phyloP scores from a whole-genome alignment of 2,888 invertebrate species.

The Pegoplata infirma region DNA sequence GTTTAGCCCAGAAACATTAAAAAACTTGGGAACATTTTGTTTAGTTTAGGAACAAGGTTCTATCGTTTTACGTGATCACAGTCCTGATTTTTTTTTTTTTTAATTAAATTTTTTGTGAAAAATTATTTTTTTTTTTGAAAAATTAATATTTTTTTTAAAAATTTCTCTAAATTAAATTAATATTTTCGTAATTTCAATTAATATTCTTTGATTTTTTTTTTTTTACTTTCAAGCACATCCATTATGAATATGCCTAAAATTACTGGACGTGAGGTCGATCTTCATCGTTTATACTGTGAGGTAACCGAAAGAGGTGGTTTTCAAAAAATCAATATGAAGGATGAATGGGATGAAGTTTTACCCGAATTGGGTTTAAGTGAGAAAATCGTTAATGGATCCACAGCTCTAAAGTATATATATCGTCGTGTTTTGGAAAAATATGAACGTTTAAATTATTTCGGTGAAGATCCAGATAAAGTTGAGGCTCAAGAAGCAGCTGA shows the following conservation, averaged over 20 bases:
- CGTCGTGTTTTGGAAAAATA: conserved; percentile 90
- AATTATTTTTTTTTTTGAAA: no score
- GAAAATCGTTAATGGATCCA: conserved; percentile 92
- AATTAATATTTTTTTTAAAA: no score
- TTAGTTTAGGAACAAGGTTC: no score
- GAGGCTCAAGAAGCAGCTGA: conserved; percentile 81
- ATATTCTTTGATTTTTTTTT: background rate
- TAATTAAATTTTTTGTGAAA: no score
- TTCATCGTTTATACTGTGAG: conserved; percentile 93
- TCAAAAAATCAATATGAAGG: conserved; percentile 95
- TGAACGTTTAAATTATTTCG: conserved; percentile 92
- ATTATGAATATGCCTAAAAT: conserved; percentile 84
- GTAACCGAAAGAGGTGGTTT: conserved; percentile 96
- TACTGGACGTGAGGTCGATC: conserved; percentile 94
- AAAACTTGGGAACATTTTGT: no score
- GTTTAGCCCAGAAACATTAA: no score
- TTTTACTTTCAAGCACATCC: conserved; percentile 79
- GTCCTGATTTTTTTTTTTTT: no score
- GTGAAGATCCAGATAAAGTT: conserved; percentile 90
- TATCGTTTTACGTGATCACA: no score
- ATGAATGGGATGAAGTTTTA: conserved; percentile 92
- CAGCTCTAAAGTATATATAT: conserved; percentile 91
- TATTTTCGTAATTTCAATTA: background rate
- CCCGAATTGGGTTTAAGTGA: conserved; percentile 87
- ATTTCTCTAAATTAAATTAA: no score